Conservation (phyloP, 53 echinoderm and acorn worm species). For the Echinarachnius parma region DNA sequence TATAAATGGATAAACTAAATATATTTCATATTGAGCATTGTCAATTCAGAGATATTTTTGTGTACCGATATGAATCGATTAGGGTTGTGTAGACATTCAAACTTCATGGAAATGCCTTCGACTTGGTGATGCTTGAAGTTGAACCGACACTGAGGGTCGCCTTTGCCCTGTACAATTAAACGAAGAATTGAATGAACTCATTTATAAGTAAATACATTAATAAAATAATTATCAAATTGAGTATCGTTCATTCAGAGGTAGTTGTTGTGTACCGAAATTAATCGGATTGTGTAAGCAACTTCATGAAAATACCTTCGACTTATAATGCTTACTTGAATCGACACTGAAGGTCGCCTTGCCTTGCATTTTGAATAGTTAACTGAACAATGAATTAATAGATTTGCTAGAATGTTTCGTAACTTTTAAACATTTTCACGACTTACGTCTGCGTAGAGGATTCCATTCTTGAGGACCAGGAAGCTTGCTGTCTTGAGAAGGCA, state of each 20-base stretch:
- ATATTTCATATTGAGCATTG: no score
- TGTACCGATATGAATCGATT: conserved; percentile 89
- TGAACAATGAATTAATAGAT: no score
- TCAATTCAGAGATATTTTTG: no score
- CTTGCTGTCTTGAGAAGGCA: conserved; percentile 74
- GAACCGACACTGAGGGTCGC: conserved; percentile 92
- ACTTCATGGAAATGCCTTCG: conserved; percentile 70
- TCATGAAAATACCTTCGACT: conserved; percentile 66
- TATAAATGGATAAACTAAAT: no score
- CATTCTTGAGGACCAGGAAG: conserved; percentile 76
- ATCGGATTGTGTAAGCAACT: conserved; percentile 92
- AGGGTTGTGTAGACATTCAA: conserved; percentile 90
- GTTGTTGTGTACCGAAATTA: conserved; percentile 82
- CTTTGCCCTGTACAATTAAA: conserved; percentile 95
- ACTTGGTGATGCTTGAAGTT: conserved; percentile 50
- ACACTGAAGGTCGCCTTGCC: conserved; percentile 85
- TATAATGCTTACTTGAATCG: conserved; percentile 70
- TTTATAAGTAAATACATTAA: no score
- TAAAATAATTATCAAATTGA: no score
- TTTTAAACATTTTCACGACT: no score
- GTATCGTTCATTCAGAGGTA: no score
- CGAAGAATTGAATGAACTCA: no score
- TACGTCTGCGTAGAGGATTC: conserved; percentile 89
- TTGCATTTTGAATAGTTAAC: no score
- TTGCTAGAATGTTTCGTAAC: no score